These are phyloP conservation scores for Porites rus DNA, from an alignment of 92 coral and sea anemone genomes.

Conservation along the genomic window DNA sequence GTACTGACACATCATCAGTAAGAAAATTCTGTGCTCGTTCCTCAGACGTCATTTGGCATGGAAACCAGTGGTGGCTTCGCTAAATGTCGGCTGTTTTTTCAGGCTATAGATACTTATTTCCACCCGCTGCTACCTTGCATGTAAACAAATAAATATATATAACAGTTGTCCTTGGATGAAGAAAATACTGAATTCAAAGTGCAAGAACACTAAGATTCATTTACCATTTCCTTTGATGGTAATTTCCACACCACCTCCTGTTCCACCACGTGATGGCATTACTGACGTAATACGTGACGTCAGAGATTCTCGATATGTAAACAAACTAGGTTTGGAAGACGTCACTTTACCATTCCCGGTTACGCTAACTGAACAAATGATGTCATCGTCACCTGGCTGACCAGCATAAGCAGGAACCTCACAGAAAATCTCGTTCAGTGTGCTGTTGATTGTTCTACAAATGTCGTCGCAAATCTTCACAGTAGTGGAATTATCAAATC, in stretches of 20 bases:
- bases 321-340: constrained; percentile 45
- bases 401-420: constrained; percentile 67
- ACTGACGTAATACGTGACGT: constrained; percentile 78
- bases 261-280: constrained; percentile 87
- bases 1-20: no score
- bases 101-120: no score
- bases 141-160: no score
- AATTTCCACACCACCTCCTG: constrained; percentile 84
- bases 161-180: no score
- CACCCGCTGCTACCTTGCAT: no score
- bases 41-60: no score
- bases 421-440: constrained; percentile 50
- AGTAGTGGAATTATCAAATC: constrained; percentile 60
- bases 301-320: constrained; percentile 72
- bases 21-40: no score
- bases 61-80: no score
- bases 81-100: no score
- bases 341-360: constrained; percentile 29
- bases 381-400: constrained; percentile 25
- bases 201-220: neutral
- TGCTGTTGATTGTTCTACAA: constrained; percentile 38
- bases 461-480: constrained; percentile 59
- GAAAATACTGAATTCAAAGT: neutral
- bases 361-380: constrained; percentile 53
- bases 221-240: constrained; percentile 84